These are phyloP conservation scores for Enteromius afrohamiltoni DNA, from an alignment of 2,797 vertebrate species.

Conservation along the genomic window DNA sequence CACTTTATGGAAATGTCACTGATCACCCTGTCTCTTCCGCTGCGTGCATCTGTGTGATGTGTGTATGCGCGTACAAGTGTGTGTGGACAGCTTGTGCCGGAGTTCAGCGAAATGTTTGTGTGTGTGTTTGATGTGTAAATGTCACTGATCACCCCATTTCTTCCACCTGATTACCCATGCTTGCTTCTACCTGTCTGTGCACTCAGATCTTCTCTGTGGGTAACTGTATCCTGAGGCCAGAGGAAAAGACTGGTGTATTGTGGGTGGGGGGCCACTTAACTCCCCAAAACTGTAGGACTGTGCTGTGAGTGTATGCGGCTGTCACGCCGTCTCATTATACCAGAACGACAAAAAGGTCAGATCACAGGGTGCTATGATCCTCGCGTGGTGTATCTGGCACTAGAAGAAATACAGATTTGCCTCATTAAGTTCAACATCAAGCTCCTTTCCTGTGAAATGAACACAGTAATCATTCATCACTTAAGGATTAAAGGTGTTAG, in stretches of 20 bases:
- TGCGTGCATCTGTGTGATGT: conserved; percentile 30
- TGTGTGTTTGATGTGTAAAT: conserved; percentile 53
- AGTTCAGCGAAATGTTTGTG: conserved; percentile 48
- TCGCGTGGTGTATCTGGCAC: conserved; percentile 8
- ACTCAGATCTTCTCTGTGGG: conserved; percentile 44
- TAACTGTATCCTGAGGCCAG: conserved; percentile 31
- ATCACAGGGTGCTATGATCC: background rate
- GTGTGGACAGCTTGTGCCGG: conserved; percentile 36
- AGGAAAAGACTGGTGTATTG: conserved; percentile 35
- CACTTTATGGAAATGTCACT: conserved; percentile 52
- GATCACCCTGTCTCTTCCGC: conserved; percentile 44
- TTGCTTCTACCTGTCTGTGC: conserved; percentile 49
- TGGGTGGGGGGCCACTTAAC: conserved; percentile 34
- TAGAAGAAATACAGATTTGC: conserved; percentile 26
- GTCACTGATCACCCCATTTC: conserved; percentile 54
- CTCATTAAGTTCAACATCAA: conserved; percentile 12
- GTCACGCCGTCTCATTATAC: conserved; percentile 14
- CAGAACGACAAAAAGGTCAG: conserved; percentile 28
- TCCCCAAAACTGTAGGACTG: conserved; percentile 24
- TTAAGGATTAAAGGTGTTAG: background rate
- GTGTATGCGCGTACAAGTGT: conserved; percentile 25
- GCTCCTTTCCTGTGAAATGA: conserved; percentile 15
- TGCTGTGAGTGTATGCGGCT: background rate
- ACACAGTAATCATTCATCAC: background rate
- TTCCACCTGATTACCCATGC: conserved; percentile 53